A percentile compares a stretch with the other conserved stretches of the same genome.
Evolutionary conservation across 2,797 vertebrate species (phyloP).

Genomic region (Botia almorhae): DNA sequence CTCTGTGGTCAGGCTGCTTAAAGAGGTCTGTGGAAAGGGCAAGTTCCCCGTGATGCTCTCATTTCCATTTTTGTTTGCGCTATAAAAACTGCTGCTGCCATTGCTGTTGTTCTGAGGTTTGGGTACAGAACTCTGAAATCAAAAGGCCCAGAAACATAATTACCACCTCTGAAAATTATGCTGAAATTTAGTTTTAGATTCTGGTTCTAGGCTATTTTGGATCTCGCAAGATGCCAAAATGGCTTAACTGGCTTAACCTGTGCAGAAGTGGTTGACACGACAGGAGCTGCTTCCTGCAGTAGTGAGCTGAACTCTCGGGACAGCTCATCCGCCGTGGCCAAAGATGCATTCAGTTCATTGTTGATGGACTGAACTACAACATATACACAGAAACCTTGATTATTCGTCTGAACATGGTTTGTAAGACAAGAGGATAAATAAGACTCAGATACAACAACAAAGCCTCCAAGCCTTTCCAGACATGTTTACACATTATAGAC

Average conservation of each 20-base stretch:
- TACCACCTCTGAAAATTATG: not conserved
- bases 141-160: not conserved
- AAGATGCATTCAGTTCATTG: constrained; percentile 85
- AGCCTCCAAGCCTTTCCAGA: too few species aligned
- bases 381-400: constrained; percentile 19
- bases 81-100: constrained; percentile 22
- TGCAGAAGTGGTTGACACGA: not conserved
- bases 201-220: not conserved
- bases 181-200: not conserved
- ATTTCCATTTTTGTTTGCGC: constrained; percentile 27
- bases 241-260: constrained; percentile 57
- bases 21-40: constrained; percentile 56
- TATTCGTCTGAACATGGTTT: not conserved
- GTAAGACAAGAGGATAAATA: not conserved
- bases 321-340: constrained; percentile 88
- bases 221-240: not conserved
- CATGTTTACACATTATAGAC: too few species aligned
- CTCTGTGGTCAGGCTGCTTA: constrained; percentile 48
- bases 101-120: constrained; percentile 35
- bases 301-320: constrained; percentile 85
- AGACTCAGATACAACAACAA: not conserved
- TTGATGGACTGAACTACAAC: constrained; percentile 82
- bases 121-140: not conserved
- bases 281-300: constrained; percentile 72
- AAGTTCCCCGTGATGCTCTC: constrained; percentile 47